phyloP scores from a whole-genome alignment of 2,797 vertebrate species.

The Gymnocypris eckloni region DNA sequence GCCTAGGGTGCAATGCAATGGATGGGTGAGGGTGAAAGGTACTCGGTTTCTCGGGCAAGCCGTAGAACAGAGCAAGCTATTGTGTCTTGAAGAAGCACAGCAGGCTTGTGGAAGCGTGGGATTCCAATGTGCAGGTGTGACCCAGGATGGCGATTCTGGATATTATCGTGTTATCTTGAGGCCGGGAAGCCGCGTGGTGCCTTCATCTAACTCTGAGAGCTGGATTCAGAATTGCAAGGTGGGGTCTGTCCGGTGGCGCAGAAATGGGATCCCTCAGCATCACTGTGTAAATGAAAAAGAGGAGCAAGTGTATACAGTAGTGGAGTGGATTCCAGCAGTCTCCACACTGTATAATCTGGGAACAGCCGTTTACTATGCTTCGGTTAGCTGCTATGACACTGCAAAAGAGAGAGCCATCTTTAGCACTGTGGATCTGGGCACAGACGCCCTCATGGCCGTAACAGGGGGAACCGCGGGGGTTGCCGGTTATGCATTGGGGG shows the following conservation, averaged over 20 bases:
- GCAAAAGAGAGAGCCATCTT: conserved; percentile 85
- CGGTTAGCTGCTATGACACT: conserved; percentile 78
- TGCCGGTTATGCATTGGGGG: conserved; percentile 73
- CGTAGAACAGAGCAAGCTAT: conserved; percentile 30
- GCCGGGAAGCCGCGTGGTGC: conserved; percentile 71
- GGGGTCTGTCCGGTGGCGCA: conserved; percentile 42
- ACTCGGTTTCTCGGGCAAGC: conserved; percentile 61
- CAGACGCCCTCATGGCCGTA: conserved; percentile 80
- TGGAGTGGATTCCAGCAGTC: conserved; percentile 83
- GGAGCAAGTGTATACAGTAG: conserved; percentile 72
- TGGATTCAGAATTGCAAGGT: conserved; percentile 76
- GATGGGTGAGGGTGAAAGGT: conserved; percentile 73
- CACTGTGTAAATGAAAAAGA: conserved; percentile 79
- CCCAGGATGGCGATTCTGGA: conserved; percentile 47
- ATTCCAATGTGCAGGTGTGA: conserved; percentile 76
- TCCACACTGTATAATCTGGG: conserved; percentile 88
- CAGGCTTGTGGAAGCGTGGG: conserved; percentile 74
- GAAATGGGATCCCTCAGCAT: conserved; percentile 42
- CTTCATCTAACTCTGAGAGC: conserved; percentile 62
- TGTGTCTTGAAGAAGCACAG: conserved; percentile 66
- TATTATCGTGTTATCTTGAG: conserved; percentile 72
- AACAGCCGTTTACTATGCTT: conserved; percentile 88
- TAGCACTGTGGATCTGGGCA: conserved; percentile 84
- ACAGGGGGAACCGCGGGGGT: conserved; percentile 72
- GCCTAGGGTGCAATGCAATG: conserved; percentile 62